Conservation (phyloP, 2,113 vertebrate genomes). For the Callaeas wilsoni region DNA sequence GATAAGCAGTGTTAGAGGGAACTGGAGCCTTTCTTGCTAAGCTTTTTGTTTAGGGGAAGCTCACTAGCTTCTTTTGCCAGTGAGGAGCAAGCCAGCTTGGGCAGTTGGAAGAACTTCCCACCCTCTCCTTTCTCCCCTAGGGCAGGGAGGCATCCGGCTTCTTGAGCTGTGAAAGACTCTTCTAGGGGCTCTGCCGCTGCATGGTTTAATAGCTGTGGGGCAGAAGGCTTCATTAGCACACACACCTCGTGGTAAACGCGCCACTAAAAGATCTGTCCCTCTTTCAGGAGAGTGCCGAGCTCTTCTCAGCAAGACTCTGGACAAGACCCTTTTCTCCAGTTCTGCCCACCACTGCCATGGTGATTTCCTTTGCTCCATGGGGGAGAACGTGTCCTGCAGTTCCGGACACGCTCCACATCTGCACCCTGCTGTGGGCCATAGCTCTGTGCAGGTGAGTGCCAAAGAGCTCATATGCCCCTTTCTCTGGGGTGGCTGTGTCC, state of each 20-base stretch:
- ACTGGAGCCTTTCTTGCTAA: not conserved
- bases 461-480: not conserved
- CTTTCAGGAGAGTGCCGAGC: not conserved
- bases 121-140: not conserved
- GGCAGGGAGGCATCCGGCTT: not conserved
- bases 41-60: not conserved
- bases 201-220: not conserved
- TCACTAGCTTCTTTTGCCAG: not conserved
- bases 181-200: not conserved
- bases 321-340: not conserved
- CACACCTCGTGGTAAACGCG: not conserved
- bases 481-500: not conserved
- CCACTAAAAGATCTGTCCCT: not conserved
- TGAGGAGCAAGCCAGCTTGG: not conserved
- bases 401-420: not conserved
- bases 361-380: not conserved
- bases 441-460: not conserved
- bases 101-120: not conserved
- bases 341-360: not conserved
- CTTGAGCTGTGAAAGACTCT: not conserved
- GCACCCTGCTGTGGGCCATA: not conserved
- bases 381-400: not conserved
- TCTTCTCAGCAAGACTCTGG: not conserved
- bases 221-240: not conserved
- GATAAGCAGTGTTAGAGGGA: not conserved